Evolutionary conservation across 2,113 vertebrate species (phyloP), one percentile per base, ranked within the genome.

Genomic region (Pedetes capensis): DNA sequence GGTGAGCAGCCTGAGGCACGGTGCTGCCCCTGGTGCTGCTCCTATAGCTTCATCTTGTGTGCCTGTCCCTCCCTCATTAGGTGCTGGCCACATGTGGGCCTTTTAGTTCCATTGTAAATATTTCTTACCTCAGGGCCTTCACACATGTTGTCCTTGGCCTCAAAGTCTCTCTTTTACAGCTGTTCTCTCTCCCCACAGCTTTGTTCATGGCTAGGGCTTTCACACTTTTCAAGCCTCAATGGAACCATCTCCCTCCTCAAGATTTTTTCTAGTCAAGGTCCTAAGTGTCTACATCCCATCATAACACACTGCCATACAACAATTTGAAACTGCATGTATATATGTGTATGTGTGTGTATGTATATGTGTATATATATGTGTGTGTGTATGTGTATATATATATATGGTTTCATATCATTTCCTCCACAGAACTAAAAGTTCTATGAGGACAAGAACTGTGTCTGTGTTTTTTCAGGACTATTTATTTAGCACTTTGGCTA

Each of bases 401-500:
- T 88, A 61, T 27, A 64, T 25, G 14, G n/a, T 81, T 90, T 91
- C 39, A 11, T 51, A n/a, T 44, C 14, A 66, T n/a, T 78, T 94
- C 23, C 5, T 83, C 17, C 47, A 16, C 22, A 86, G 22, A 72
- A 49, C 11, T 49, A 69, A 86, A 91, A 91, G 17, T n/a, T 80
- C 10, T 61, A 85, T 13, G 37, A 39, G 4, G 37, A 39, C 78
- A 93, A 75, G 39, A 75, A 68, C 16, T n/a, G 1, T 25, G 8
- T 57, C 13, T 76, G 4, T 63, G 29, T n/a, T 66, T 34, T 57
- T 57, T 69, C 51, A 68, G 53, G 47, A 76, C 17, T 83, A 1
- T 64, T 8, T 78, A 68, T 57, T 94, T 88, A 78, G 32, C 57
- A n/a, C 34, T 89, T 80, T 61, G 66, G 61, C 25, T 23, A 85